phyloP scores from a whole-genome alignment of 2,888 invertebrate species.

The Dendrolimus houi region DNA sequence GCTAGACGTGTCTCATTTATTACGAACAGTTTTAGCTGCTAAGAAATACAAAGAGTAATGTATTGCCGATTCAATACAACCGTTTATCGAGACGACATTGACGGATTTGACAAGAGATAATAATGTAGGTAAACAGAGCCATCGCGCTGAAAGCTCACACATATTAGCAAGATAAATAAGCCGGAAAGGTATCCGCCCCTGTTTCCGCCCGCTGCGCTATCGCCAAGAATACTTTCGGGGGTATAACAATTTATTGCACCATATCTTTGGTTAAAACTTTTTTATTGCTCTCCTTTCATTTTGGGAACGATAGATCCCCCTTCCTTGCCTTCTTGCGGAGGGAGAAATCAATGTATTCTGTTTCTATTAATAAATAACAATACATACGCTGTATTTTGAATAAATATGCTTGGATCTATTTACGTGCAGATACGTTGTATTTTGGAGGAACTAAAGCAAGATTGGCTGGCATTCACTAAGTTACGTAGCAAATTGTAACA shows the following conservation, averaged over 20 bases:
- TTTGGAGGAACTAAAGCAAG: too few relatives aligned
- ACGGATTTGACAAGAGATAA: constrained; percentile 40
- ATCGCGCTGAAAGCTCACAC: constrained; percentile 7
- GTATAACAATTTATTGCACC: constrained; percentile 25
- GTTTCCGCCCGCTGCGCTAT: constrained; percentile 13
- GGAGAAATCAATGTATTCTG: constrained; percentile 12
- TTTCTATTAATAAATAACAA: too few relatives aligned
- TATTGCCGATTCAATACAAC: constrained; percentile 39
- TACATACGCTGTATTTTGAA: too few relatives aligned
- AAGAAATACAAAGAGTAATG: constrained; percentile 49
- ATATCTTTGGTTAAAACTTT: constrained; percentile 27
- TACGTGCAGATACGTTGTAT: too few relatives aligned
- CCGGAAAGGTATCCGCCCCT: constrained; percentile 6
- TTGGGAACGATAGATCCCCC: constrained; percentile 11
- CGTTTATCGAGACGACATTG: constrained; percentile 49
- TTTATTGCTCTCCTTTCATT: constrained; percentile 29
- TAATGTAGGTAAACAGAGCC: constrained; percentile 16
- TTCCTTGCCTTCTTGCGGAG: constrained; percentile 1
- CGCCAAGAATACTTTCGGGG: constrained; percentile 19
- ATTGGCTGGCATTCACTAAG: too few relatives aligned
- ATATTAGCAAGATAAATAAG: constrained; percentile 9
- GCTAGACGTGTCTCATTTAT: constrained; percentile 56
- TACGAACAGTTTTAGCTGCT: constrained; percentile 50
- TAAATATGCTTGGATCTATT: too few relatives aligned
- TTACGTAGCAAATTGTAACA: too few relatives aligned